Conservation (phyloP, 2,113 vertebrate species). For the Zingel zingel region DNA sequence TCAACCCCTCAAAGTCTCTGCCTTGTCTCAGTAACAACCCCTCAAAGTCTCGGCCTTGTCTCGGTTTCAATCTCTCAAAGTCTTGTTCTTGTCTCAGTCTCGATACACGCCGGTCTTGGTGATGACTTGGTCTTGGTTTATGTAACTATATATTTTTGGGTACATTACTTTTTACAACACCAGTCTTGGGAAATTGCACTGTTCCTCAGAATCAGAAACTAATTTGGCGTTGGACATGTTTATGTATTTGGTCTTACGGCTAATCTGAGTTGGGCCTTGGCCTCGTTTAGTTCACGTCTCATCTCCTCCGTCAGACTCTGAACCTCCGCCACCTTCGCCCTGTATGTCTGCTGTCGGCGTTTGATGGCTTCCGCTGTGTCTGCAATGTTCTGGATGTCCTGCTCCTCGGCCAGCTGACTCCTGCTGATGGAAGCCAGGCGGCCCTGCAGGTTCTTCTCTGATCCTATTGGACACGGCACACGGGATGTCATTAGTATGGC, state of each 20-base stretch:
- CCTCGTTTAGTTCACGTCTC: slow-evolving; percentile 80
- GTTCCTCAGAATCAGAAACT: too few relatives aligned
- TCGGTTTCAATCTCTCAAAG: too few relatives aligned
- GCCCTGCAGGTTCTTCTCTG: slow-evolving; percentile 79
- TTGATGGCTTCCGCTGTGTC: slow-evolving; percentile 45
- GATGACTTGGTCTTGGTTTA: too few relatives aligned
- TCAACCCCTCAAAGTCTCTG: too few relatives aligned
- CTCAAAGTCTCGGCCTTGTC: too few relatives aligned
- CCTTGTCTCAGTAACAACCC: rapidly evolving
- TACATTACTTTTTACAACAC: too few relatives aligned
- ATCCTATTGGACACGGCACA: slow-evolving; percentile 69
- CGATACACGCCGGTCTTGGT: too few relatives aligned
- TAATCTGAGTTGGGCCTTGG: slow-evolving; percentile 62
- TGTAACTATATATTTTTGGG: too few relatives aligned
- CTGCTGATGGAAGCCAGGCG: slow-evolving; percentile 81
- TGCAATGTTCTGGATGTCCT: slow-evolving; percentile 79
- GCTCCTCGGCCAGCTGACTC: slow-evolving; percentile 71
- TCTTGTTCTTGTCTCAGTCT: too few relatives aligned
- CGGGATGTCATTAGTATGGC: not conserved
- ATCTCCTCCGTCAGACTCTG: slow-evolving; percentile 79
- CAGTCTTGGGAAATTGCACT: too few relatives aligned
- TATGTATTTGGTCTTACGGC: slow-evolving; percentile 73
- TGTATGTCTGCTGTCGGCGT: slow-evolving; percentile 74
- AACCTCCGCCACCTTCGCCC: slow-evolving; percentile 76
- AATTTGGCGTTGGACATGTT: too few relatives aligned